A percentile compares a stretch with the other conserved stretches of the same genome.
These are phyloP conservation scores for Hydractinia symbiolongicarpus DNA, from an alignment of 30 jellyfish, hydroid and myxozoan genomes.

Conservation along the genomic window DNA sequence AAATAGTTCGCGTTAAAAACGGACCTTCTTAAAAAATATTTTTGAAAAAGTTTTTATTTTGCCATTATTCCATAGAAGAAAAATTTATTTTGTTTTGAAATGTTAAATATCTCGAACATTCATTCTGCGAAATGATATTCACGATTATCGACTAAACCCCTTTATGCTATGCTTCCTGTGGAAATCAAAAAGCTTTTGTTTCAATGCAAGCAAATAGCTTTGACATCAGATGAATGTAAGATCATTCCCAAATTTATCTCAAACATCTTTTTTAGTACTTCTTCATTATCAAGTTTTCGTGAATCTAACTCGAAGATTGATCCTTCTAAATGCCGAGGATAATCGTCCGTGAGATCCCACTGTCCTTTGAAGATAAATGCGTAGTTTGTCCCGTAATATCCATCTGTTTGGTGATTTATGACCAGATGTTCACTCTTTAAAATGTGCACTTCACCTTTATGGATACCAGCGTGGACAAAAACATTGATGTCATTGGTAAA, in stretches of 20 bases:
- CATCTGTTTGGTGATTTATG: background rate
- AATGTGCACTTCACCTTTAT: background rate
- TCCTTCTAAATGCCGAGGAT: background rate
- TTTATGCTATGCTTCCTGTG: too few relatives aligned
- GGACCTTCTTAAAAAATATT: too few relatives aligned
- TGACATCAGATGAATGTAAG: background rate
- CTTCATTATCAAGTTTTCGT: background rate
- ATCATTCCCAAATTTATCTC: conserved; percentile 1
- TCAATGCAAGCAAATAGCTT: background rate
- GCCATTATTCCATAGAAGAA: too few relatives aligned
- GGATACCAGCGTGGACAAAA: background rate
- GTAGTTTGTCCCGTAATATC: background rate
- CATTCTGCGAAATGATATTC: too few relatives aligned
- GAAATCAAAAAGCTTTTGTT: too few relatives aligned
- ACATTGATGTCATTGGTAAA: background rate
- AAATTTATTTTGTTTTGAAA: too few relatives aligned
- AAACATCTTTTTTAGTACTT: background rate
- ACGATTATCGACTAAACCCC: too few relatives aligned
- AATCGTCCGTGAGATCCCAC: background rate
- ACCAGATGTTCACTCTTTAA: background rate
- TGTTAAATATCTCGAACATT: too few relatives aligned
- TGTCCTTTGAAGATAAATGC: background rate
- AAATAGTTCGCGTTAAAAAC: too few relatives aligned
- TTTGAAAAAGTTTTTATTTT: too few relatives aligned
- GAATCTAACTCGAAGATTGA: background rate